Evolutionary conservation across 1,140 invertebrate genomes (phyloP).

Genomic region (Hesperophylax magnus): DNA sequence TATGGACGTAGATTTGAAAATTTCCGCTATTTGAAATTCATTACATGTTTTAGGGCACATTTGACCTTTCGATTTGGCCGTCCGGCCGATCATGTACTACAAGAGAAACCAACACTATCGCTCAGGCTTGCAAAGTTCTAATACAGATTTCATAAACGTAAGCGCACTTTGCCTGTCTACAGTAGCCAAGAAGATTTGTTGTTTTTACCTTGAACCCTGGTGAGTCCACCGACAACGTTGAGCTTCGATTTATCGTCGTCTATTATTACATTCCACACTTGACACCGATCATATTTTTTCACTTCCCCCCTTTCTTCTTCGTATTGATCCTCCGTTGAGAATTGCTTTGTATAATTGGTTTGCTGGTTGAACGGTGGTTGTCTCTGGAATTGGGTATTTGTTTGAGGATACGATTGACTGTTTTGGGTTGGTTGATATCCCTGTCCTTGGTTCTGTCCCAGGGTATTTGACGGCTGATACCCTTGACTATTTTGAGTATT

Average conservation of each 20-base stretch:
- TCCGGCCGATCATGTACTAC: not conserved
- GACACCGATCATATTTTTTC: constrained; percentile 71
- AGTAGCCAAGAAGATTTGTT: not conserved
- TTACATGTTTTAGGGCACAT: too few species aligned
- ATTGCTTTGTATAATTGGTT: not conserved
- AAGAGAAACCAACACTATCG: not conserved
- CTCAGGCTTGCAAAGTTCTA: not conserved
- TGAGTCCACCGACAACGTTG: constrained; percentile 60
- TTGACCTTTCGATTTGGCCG: too few species aligned
- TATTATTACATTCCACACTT: constrained; percentile 72
- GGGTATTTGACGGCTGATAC: not conserved
- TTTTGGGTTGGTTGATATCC: not conserved
- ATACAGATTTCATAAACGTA: not conserved
- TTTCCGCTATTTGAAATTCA: too few species aligned
- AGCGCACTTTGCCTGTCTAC: not conserved
- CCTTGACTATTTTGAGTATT: not conserved
- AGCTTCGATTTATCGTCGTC: constrained; percentile 61
- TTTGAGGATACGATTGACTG: not conserved
- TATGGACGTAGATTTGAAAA: too few species aligned
- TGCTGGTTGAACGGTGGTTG: not conserved
- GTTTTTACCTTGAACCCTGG: constrained; percentile 61
- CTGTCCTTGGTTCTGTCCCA: not conserved
- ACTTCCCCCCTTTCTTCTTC: constrained; percentile 59
- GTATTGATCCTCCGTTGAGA: not conserved
- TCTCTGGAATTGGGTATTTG: not conserved